Base-by-base conservation (phyloP, 2,113 vertebrate genomes). In the Pituophis catenifer region DNA sequence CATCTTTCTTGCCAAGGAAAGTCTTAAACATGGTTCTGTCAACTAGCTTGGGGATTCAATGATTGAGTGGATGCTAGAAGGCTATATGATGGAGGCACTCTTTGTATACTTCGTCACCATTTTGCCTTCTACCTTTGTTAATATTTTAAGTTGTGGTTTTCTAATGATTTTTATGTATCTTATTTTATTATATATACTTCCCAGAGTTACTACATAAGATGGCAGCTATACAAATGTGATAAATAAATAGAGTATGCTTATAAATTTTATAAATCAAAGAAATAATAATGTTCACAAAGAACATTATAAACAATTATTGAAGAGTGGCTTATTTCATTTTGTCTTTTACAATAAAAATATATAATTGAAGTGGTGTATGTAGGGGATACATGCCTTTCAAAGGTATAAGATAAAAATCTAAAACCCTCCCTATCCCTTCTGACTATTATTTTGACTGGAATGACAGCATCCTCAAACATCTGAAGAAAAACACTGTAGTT, bases 401-500 rank as follows among this genome's bases (percentile, higher is more conserved):
- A 75, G n/a, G 13, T 81, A 81, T 38, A 81, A 38, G 70, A 81
- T 38, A 81, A 21, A 75, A 81, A 81, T 38, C 70, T 81, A 21
- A 38, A 81, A 81, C 38, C 7, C 2, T 1, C 33, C 38, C 70
- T 15, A 38, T 38, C 70, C 3, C 17, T 81, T 81, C 70, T 21
- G 33, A 81, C 2, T 38, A 29, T 24, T 62, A 12, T 24, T 94
- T 48, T 12, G 0, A 0, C 38, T 17, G 2, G 9, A 10, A 92
- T 29, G 17, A 89, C 86, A 94, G 5, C 90, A 92, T 48, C 15
- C 10, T 92, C 90, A 11, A 29, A 52, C 26, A 33, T 2, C 29
- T 58, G 88, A 33, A 91, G 23, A 88, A 93, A 94, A 90, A 90
- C 13, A 86, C 13, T 92, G 91, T 87, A 55, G 92, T 13, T n/a